Evolutionary conservation across 2,888 invertebrate genomes (phyloP).

Genomic region (Ethmia dodecea): DNA sequence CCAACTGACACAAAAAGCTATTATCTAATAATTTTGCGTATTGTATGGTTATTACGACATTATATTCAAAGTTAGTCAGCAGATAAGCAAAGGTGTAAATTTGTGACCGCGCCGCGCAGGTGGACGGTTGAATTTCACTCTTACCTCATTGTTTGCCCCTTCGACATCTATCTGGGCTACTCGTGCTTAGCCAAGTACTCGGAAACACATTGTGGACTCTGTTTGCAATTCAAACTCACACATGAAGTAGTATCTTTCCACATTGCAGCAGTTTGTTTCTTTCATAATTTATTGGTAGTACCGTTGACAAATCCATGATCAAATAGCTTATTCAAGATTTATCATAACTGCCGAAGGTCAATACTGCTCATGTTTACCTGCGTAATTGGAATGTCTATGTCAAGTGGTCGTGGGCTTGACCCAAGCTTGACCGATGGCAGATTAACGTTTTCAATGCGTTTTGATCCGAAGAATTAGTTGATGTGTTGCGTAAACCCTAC

Average conservation of each 20-base stretch:
- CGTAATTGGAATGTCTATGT: constrained; percentile 15
- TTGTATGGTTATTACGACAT: constrained; percentile 18
- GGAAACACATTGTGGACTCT: constrained; percentile 17
- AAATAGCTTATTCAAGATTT: constrained; percentile 9
- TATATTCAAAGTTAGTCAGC: constrained; percentile 13
- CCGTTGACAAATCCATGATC: constrained; percentile 23
- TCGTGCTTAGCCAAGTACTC: constrained; percentile 27
- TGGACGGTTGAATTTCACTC: constrained; percentile 28
- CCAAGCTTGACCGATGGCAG: no score
- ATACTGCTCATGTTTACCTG: constrained; percentile 24
- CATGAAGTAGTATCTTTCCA: constrained; percentile 9
- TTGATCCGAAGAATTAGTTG: no score
- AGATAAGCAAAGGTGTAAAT: constrained; percentile 37
- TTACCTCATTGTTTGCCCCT: constrained; percentile 39
- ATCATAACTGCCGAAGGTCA: constrained; percentile 23
- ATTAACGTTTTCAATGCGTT: no score
- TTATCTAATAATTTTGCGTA: constrained; percentile 28
- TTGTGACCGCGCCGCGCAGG: constrained; percentile 21
- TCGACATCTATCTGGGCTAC: constrained; percentile 33
- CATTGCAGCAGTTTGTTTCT: constrained; percentile 1
- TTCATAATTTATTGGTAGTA: constrained; percentile 10
- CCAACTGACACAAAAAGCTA: constrained; percentile 15
- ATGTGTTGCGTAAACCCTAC: no score
- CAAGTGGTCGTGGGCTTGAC: constrained; percentile 7
- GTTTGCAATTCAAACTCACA: constrained; percentile 16